Base-by-base conservation (phyloP, 1,140 invertebrate species). In the Ptiloglossa arizonensis region DNA sequence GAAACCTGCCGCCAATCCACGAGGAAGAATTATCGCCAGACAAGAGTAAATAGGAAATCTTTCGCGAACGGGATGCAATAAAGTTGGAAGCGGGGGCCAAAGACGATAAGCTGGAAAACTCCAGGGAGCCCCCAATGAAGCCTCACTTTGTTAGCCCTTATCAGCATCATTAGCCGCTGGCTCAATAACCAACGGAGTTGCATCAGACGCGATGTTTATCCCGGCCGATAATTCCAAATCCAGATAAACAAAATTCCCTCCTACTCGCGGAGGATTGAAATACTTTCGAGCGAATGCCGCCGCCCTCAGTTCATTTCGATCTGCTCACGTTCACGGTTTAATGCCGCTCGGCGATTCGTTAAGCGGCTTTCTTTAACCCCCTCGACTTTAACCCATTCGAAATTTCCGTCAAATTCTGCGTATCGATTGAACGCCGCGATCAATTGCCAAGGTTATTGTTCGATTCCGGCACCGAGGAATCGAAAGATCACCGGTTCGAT, bases 191-290 rank as follows among this genome's bases (percentile, higher is more conserved):
- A 86, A 86, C 80, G 56, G 48, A 87, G 83, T 92, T 92, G 91
- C 91, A 82, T 92, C 91, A 92, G 90, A 89, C 89, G 81, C 59
- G 88, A 90, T 91, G 80, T 91, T 91, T 89, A 91, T 90, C 87
- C 89, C 86, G 71, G 29, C 73, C 68, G 89, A 90, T 89, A 87
- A 82, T 82, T 78, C 81, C 76, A 86, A 84, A 88, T 88, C 81
- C 80, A 83, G 89, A 90, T 90, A 90, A 90, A 89, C 82, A 88
- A 89, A 87, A 86, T 85, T 87, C 88, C 85, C 86, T 84, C 80
- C 88, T 84, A 79, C 83, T 19, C 71, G 46, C 69, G 41, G 79
- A 72, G 81, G 72, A 88, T 85, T 90, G 78, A 91, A 91, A 90
- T 91, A 90, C 83, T 89, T 89, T 85, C 84, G 48, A 78, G 71